phyloP scores from a whole-genome alignment of 2,797 vertebrate species.

The Cichlasoma orientale region DNA sequence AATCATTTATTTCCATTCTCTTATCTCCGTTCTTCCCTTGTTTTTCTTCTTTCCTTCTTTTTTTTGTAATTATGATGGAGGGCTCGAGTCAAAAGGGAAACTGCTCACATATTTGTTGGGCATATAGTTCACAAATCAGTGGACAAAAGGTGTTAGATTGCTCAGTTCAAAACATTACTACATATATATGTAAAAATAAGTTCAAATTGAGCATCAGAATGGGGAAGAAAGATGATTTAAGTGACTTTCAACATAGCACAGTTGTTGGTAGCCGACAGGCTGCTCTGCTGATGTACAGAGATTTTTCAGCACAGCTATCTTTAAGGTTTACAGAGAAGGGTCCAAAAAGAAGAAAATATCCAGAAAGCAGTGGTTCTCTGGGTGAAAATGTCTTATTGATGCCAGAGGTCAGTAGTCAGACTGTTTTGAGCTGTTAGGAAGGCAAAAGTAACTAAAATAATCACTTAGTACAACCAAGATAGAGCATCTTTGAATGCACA shows the following conservation, averaged over 20 bases:
- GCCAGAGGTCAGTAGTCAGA: constrained; percentile 33
- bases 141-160: neutral
- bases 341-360: neutral
- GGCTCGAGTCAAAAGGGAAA: neutral
- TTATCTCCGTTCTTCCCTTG: neutral
- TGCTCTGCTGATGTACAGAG: neutral
- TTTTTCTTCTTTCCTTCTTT: constrained; percentile 3
- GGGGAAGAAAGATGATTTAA: no score
- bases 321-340: neutral
- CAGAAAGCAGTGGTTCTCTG: neutral
- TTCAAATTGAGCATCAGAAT: no score
- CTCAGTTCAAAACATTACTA: neutral
- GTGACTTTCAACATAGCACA: no score
- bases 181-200: no score
- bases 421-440: constrained; percentile 11
- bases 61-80: constrained; percentile 7
- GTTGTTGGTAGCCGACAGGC: rapidly evolving
- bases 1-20: constrained; percentile 11
- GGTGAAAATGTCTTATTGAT: constrained; percentile 30
- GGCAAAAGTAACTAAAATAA: neutral
- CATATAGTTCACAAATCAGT: neutral
- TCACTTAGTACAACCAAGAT: neutral
- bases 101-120: neutral
- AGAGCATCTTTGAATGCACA: neutral
- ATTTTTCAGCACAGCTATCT: neutral